Conservation (phyloP, 2,113 vertebrate genomes). For the Paratilapia polleni region DNA sequence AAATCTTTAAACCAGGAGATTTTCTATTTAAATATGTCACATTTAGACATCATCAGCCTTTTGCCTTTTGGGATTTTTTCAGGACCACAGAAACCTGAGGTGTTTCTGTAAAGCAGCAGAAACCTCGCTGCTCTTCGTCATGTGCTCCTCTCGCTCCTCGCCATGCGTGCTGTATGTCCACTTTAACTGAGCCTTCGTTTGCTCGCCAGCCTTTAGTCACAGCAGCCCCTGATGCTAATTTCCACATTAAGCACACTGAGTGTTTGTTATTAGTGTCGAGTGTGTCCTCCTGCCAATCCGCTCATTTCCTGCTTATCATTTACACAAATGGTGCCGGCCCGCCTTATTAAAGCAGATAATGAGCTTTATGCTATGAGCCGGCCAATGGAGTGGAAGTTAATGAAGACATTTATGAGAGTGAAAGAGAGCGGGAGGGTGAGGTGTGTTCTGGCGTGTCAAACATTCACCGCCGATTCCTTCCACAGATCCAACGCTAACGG, state of each 20-base stretch:
- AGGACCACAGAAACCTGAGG: not conserved
- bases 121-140: not conserved
- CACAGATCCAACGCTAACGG: not conserved
- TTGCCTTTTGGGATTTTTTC: too few relatives aligned
- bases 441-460: slow-evolving; percentile 4
- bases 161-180: not conserved
- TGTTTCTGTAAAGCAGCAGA: not conserved
- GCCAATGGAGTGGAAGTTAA: slow-evolving; percentile 24
- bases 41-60: not conserved
- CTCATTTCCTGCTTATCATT: slow-evolving; percentile 33
- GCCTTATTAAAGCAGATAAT: slow-evolving; percentile 48
- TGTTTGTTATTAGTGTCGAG: not conserved
- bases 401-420: slow-evolving; percentile 31
- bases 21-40: too few relatives aligned
- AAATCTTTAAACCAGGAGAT: too few relatives aligned
- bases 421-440: not conserved
- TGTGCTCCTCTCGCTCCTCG: not conserved
- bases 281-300: not conserved
- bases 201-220: not conserved
- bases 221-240: not conserved
- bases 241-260: not conserved
- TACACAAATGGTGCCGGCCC: slow-evolving; percentile 7
- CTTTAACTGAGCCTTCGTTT: not conserved
- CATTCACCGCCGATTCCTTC: not conserved
- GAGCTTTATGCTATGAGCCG: slow-evolving; percentile 12